Conservation (phyloP, 2,113 vertebrate genomes). For the Lonchura striata region DNA sequence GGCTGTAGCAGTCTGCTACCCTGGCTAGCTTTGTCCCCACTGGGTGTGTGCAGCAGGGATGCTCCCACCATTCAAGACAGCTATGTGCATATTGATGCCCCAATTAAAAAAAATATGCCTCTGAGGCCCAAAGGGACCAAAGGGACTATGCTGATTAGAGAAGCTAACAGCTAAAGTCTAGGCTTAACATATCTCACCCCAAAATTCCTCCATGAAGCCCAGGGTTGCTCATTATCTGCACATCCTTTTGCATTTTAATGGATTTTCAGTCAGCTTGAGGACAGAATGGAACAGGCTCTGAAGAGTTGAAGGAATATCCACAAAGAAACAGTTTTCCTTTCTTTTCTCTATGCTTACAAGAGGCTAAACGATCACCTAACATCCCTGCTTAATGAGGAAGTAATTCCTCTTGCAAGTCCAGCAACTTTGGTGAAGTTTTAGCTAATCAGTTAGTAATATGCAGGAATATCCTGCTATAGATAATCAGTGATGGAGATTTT, state of each 20-base stretch:
- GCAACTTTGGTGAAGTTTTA: background rate
- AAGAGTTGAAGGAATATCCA: background rate
- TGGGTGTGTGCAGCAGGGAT: background rate
- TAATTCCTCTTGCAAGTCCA: background rate
- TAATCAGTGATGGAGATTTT: background rate
- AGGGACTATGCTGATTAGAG: background rate
- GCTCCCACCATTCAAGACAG: background rate
- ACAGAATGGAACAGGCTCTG: background rate
- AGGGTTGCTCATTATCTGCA: background rate
- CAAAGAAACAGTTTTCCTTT: background rate
- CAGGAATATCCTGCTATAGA: background rate
- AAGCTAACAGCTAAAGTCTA: background rate
- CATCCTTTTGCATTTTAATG: background rate
- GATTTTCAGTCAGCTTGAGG: background rate
- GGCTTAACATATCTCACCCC: background rate
- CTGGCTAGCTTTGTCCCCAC: background rate
- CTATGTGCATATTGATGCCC: background rate
- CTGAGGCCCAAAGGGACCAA: background rate
- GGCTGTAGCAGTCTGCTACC: background rate
- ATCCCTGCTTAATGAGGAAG: background rate
- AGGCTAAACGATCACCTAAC: background rate
- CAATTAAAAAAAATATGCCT: background rate
- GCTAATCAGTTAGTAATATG: background rate
- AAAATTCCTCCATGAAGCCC: background rate
- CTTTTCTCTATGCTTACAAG: background rate